Evolutionary conservation across 2,888 invertebrate genomes (phyloP).

Genomic region (Ormyrus pomaceus): DNA sequence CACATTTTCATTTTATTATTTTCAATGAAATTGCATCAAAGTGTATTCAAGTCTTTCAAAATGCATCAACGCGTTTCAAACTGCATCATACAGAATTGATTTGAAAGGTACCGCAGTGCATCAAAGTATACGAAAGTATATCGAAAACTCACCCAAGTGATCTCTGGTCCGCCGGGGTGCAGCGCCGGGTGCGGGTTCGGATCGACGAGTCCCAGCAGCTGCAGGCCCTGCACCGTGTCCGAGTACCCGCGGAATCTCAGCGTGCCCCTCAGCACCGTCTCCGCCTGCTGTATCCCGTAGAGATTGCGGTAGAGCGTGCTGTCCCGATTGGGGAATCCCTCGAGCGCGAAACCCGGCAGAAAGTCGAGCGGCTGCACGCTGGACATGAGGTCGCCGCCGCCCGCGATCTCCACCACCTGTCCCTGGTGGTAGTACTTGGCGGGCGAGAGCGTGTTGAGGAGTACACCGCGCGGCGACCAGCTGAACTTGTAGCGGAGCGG

Average conservation of each 20-base stretch:
- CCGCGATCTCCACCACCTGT: conserved; percentile 91
- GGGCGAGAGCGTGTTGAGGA: conserved; percentile 91
- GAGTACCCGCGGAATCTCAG: conserved; percentile 94
- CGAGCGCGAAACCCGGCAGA: conserved; percentile 96
- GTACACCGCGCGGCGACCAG: conserved; percentile 96
- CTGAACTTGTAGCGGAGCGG: conserved; percentile 94
- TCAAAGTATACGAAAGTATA: too few relatives aligned
- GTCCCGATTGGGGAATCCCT: conserved; percentile 98
- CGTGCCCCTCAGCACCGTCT: conserved; percentile 95
- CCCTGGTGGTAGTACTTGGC: conserved; percentile 92
- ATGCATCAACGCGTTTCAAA: too few relatives aligned
- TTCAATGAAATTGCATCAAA: too few relatives aligned
- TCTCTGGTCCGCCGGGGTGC: conserved; percentile 96
- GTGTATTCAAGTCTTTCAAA: too few relatives aligned
- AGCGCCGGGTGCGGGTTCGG: conserved; percentile 90
- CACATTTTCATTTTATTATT: too few relatives aligned
- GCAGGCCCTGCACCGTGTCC: conserved; percentile 91
- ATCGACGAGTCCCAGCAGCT: conserved; percentile 91
- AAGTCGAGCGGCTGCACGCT: conserved; percentile 88
- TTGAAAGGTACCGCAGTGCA: too few relatives aligned
- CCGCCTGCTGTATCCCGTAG: conserved; percentile 90
- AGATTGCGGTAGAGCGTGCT: conserved; percentile 91
- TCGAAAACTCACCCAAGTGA: conserved; percentile 89
- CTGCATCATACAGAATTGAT: not conserved
- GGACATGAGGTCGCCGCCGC: conserved; percentile 93